phyloP scores from a whole-genome alignment of 2,888 invertebrate genomes.

The Ptychoptera albimana region DNA sequence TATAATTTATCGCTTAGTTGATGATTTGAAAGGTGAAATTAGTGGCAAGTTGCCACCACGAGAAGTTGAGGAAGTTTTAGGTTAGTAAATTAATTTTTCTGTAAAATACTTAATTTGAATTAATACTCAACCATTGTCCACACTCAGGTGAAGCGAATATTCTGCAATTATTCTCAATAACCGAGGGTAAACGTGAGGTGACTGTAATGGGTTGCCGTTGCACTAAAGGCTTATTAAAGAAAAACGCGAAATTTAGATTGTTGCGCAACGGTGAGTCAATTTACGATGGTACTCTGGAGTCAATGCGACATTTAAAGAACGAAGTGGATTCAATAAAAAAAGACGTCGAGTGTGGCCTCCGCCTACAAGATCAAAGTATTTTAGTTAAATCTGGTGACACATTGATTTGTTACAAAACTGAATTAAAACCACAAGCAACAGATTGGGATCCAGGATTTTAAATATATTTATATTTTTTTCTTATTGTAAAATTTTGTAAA shows the following conservation, averaged over 20 bases:
- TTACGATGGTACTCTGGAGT: constrained; percentile 53
- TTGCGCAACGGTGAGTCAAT: constrained; percentile 47
- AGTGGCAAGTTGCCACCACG: constrained; percentile 50
- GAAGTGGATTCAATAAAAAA: constrained; percentile 71
- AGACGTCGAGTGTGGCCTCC: constrained; percentile 80
- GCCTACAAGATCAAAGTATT: constrained; percentile 46
- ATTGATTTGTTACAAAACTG: constrained; percentile 57
- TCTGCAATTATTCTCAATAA: constrained; percentile 64
- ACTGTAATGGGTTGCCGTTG: constrained; percentile 84
- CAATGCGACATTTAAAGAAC: constrained; percentile 78
- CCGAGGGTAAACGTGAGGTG: constrained; percentile 61
- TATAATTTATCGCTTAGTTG: constrained; percentile 86
- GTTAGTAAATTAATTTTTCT: constrained; percentile 30
- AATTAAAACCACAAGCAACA: constrained; percentile 44
- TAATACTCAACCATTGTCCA: constrained; percentile 1
- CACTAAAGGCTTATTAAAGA: constrained; percentile 55
- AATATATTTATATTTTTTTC: constrained; percentile 8
- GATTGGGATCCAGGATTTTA: constrained; percentile 83
- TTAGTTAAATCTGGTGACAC: constrained; percentile 58
- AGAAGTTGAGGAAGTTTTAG: constrained; percentile 61
- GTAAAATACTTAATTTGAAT: not conserved
- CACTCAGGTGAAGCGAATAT: constrained; percentile 67
- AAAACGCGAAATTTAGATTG: constrained; percentile 48
- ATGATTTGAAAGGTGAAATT: constrained; percentile 71
- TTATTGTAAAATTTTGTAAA: too few relatives aligned